Evolutionary conservation across 2,113 vertebrate species (phyloP).

Genomic region (Chaenogobius annularis): DNA sequence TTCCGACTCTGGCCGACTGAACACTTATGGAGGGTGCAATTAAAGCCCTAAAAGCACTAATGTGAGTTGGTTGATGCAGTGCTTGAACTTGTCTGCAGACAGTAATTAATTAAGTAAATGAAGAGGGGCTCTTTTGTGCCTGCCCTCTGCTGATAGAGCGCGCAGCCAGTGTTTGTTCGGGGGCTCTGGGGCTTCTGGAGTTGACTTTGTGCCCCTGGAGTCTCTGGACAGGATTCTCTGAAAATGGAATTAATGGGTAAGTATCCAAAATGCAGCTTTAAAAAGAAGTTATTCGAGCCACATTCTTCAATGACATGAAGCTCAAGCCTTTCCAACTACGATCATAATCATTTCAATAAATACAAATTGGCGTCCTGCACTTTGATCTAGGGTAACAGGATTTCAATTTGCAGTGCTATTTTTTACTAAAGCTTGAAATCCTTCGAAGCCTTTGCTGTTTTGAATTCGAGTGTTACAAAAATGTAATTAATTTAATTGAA

Average conservation of each 20-base stretch:
- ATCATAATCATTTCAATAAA: too few relatives aligned
- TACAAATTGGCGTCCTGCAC: too few relatives aligned
- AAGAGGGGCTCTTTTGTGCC: slow-evolving; percentile 41
- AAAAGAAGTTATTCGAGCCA: background rate
- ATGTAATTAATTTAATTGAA: too few relatives aligned
- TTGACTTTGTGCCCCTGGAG: slow-evolving; percentile 7
- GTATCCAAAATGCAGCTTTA: background rate
- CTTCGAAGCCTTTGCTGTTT: too few relatives aligned
- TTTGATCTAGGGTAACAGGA: too few relatives aligned
- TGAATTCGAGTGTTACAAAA: too few relatives aligned
- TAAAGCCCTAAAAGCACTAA: slow-evolving; percentile 27
- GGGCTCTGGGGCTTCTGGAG: slow-evolving; percentile 4
- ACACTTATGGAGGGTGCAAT: slow-evolving; percentile 13
- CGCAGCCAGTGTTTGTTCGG: slow-evolving; percentile 34
- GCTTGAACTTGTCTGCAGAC: slow-evolving; percentile 41
- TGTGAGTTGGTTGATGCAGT: slow-evolving; percentile 18
- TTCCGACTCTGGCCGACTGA: slow-evolving; percentile 4
- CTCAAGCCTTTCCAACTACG: too few relatives aligned
- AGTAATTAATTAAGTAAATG: slow-evolving; percentile 57
- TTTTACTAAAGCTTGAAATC: too few relatives aligned
- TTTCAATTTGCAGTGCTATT: too few relatives aligned
- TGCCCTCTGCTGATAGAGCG: slow-evolving; percentile 27
- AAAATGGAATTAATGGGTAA: background rate
- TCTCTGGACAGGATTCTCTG: slow-evolving; percentile 13
- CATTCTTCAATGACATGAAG: background rate